Evolutionary conservation across 2,888 invertebrate species (phyloP), one percentile per base, ranked within the genome.

Genomic region (Oscheius sp.): DNA sequence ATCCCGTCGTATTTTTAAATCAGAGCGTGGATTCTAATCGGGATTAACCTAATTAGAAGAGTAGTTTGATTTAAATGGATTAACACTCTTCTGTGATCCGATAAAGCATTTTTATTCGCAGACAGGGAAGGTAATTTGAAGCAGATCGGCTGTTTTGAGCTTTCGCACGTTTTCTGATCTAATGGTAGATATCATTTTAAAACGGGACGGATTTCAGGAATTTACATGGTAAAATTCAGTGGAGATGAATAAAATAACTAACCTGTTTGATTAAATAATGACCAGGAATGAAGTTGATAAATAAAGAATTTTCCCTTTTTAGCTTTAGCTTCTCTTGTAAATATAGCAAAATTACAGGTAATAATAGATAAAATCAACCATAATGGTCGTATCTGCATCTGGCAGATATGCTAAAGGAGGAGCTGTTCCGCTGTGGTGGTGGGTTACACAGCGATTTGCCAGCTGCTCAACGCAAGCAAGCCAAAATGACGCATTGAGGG

Each of bases 241-340:
- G n/a, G n/a, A n/a, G n/a, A n/a, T n/a, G n/a, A 63, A 45, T 41
- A 6, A 35, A 9, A 25, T 13, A 18, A 56, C 68, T 12, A 35
- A 87, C 87, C 86, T 49, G 86, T 81, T 25, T 75, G 76, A 1
- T 80, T 77, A 61, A 87, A 87, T 69, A 86, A 84, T 25, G 81
- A 76, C 7, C 85, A 86, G 3, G 87, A 87, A 70, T 87, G 87
- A 0, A 87, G 81, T 61, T 81, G 83, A 75, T 87, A 85, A 27
- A 83, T 80, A 59, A 82, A 80, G 71, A 84, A 85, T 56, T 81
- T 77, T n/a, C 82, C 83, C 55, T 79, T 83, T 2, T 69, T 81
- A 0, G 77, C 81, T 29, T 72, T 55, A 1, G 77, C 64, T 69
- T 83, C 81, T 43, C 75, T 58, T 2, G 79, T 53, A 13, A 45